Evolutionary conservation across 64 coral and sea anemone species (phyloP).

Genomic region (Hydrozoanthus tunicans): DNA sequence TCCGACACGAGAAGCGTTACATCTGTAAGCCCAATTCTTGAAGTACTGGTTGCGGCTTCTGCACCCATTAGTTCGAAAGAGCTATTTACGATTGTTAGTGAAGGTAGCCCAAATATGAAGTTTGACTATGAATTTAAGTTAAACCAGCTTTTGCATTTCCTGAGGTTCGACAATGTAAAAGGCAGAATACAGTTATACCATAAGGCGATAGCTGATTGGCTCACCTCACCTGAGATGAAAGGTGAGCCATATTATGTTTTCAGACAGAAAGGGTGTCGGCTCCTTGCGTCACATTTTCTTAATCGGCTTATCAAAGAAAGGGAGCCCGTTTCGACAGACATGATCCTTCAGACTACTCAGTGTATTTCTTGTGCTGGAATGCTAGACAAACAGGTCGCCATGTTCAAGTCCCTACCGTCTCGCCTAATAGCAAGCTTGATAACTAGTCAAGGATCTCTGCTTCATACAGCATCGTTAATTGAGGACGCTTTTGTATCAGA

Average conservation of each 20-base stretch:
- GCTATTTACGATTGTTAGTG: not conserved
- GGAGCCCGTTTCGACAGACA: not conserved
- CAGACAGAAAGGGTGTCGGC: conserved; percentile 4
- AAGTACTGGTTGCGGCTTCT: conserved; percentile 1
- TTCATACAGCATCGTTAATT: conserved; percentile 2
- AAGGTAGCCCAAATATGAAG: not conserved
- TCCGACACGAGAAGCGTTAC: not conserved
- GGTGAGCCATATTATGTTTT: conserved; percentile 30
- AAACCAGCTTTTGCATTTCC: conserved; percentile 6
- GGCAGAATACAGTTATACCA: conserved; percentile 12
- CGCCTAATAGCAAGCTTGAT: not conserved
- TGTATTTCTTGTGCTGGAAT: conserved; percentile 25
- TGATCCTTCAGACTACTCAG: not conserved
- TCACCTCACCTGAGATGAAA: conserved; percentile 16
- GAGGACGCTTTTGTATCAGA: not conserved
- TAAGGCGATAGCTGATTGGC: conserved; percentile 12
- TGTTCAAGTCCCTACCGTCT: not conserved
- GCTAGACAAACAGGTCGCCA: not conserved
- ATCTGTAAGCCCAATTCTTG: not conserved
- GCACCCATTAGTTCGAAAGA: not conserved
- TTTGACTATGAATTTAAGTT: conserved; percentile 19
- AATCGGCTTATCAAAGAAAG: not conserved
- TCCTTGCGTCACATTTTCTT: not conserved
- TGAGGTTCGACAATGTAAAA: not conserved
- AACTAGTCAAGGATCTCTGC: not conserved